These are phyloP conservation scores for Alfaro cultratus DNA, from an alignment of 2,797 vertebrate genomes.

Conservation along the genomic window DNA sequence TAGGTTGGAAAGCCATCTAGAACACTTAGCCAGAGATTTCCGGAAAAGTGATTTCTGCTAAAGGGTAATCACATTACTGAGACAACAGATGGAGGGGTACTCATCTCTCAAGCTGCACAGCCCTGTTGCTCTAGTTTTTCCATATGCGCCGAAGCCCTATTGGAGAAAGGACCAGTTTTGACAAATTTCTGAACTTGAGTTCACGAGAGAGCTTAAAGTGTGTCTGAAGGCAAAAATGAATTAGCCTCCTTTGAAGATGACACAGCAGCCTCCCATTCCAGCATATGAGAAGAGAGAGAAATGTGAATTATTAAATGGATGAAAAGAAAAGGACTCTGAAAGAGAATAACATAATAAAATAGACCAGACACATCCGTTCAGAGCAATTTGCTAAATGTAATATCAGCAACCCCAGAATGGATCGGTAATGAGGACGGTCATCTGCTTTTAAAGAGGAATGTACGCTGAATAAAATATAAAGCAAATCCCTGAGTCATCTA, in stretches of 20 bases:
- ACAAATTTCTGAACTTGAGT: conserved; percentile 38
- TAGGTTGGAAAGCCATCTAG: conserved; percentile 62
- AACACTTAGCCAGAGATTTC: conserved; percentile 69
- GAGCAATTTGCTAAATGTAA: conserved; percentile 37
- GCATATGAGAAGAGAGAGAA: conserved; percentile 27
- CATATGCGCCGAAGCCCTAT: conserved; percentile 30
- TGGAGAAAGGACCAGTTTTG: conserved; percentile 18
- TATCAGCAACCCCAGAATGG: conserved; percentile 14
- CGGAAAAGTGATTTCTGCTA: conserved; percentile 48
- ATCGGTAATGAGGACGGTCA: conserved; percentile 26
- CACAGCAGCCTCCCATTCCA: conserved; percentile 29
- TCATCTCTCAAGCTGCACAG: conserved; percentile 52
- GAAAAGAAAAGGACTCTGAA: conserved; percentile 13
- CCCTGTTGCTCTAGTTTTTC: conserved; percentile 39
- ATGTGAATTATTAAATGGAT: conserved; percentile 30
- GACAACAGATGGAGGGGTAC: conserved; percentile 66
- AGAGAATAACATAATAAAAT: conserved; percentile 34
- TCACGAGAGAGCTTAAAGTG: conserved; percentile 24
- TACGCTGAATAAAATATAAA: conserved; percentile 29
- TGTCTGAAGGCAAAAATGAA: conserved; percentile 21
- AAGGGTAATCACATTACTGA: conserved; percentile 74
- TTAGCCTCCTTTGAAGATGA: conserved; percentile 25
- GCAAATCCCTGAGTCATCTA: conserved; percentile 20
- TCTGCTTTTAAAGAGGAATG: conserved; percentile 29
- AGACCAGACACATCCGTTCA: conserved; percentile 24